Percentiles rank a stretch among this genome's conserved stretches.
These are phyloP conservation scores for Punctoribates punctum DNA, from an alignment of 2,888 invertebrate species.

Conservation along the genomic window DNA sequence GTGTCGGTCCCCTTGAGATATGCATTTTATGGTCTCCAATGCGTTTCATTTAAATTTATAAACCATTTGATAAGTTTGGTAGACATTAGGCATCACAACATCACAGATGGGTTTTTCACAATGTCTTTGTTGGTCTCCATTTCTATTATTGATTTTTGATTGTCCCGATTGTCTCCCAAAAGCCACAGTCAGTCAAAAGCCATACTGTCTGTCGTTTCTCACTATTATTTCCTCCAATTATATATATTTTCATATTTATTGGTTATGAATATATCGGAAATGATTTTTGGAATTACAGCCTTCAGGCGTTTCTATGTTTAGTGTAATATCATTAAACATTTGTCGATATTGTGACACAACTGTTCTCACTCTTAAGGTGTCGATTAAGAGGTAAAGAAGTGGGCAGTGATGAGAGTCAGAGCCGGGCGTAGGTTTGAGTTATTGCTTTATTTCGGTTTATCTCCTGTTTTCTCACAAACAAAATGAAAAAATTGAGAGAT, in stretches of 20 bases:
- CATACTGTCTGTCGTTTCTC: background rate
- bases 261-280: slow-evolving; percentile 5
- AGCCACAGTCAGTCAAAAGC: background rate
- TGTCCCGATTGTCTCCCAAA: slow-evolving; percentile 8
- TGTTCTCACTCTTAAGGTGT: slow-evolving; percentile 20
- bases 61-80: slow-evolving; percentile 16
- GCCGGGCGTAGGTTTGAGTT: slow-evolving; percentile 25
- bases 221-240: background rate
- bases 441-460: background rate
- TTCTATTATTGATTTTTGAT: background rate
- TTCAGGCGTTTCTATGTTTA: slow-evolving; percentile 1
- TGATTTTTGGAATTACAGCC: background rate
- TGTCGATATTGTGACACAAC: slow-evolving; percentile 30
- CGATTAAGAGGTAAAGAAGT: slow-evolving; percentile 11
- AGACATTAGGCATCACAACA: background rate
- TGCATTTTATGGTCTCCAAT: background rate
- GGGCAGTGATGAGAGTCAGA: background rate
- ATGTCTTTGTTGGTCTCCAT: slow-evolving; percentile 11
- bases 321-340: background rate
- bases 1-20: slow-evolving; percentile 23
- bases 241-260: too few species aligned
- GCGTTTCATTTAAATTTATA: slow-evolving; percentile 13
- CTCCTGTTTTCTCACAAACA: background rate
- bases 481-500: background rate
- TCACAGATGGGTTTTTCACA: slow-evolving; percentile 22